Evolutionary conservation across 2,113 vertebrate genomes (phyloP).

Genomic region (Stigmatopora argus): DNA sequence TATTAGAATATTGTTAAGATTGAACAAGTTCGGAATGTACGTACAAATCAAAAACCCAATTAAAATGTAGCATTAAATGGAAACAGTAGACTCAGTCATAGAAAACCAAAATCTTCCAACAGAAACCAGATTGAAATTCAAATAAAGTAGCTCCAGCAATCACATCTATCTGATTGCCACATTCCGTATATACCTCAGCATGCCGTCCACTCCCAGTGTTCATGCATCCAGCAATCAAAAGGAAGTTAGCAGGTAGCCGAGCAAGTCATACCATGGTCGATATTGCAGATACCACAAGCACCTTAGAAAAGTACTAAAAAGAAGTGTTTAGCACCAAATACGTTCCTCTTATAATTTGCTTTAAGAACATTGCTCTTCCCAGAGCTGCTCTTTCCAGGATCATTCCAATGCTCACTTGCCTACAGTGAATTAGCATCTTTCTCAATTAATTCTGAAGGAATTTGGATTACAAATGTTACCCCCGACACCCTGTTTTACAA

Average conservation of each 20-base stretch:
- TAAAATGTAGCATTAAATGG: slow-evolving; percentile 5
- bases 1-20: no score
- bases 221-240: slow-evolving; percentile 35
- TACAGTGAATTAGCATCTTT: neutral
- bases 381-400: neutral
- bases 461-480: neutral
- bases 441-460: neutral
- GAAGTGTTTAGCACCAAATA: slow-evolving; percentile 21
- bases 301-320: slow-evolving; percentile 15
- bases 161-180: slow-evolving; percentile 40
- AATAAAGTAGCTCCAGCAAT: slow-evolving; percentile 21
- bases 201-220: slow-evolving; percentile 19
- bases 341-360: slow-evolving; percentile 8
- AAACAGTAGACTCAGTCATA: slow-evolving; percentile 11
- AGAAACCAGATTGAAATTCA: slow-evolving; percentile 15
- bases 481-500: neutral
- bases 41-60: neutral
- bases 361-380: slow-evolving; percentile 9
- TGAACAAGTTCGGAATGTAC: no score
- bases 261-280: slow-evolving; percentile 21
- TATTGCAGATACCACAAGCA: slow-evolving; percentile 18
- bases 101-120: neutral
- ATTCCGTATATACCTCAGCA: slow-evolving; percentile 34
- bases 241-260: slow-evolving; percentile 37
- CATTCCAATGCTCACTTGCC: neutral